Base-by-base conservation (phyloP, 2,797 vertebrate genomes). In the Choloepus didactylus region DNA sequence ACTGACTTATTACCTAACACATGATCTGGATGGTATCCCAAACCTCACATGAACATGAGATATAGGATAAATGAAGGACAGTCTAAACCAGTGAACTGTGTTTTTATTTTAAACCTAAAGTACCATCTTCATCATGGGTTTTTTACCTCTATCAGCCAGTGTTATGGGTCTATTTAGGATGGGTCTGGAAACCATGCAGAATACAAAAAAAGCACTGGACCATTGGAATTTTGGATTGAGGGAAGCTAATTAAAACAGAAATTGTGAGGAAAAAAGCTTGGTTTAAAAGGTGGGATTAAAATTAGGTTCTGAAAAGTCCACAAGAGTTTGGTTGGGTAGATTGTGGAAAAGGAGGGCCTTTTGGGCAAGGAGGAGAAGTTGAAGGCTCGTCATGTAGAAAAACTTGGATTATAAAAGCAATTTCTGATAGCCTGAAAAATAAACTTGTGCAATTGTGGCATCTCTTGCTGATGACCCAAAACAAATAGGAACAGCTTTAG, bases 1-100 rank as follows among this genome's bases (percentile, higher is more conserved):
- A 49, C 44, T 72, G 18, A 90, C 73, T 81, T 86, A 67, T 94
- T 95, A 95, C 80, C 51, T 60, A 59, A 85, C 75, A 60, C 14
- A 59, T 60, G 44, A 66, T 76, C 46, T 75, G 64, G n/a, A 29
- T 90, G 44, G 62, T 23, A 29, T 66, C 4, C 51, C 88, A 84
- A 80, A 81, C 9, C 2, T 31, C 18, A 69, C 15, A 3, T 89
- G 80, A 64, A 83, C 46, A 18, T n/a, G 73, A 89, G 46, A 70
- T 31, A 31, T 62, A 73, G 86, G 25, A 49, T 51, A 41, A 81
- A 44, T 88, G 92, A 91, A 89, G 31, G 56, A 23, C 56, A 75
- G 35, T 56, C 38, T 64, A 9, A 19, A 35, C 31, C 73, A 56
- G 31, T 49, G 51, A 89, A 83, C 80, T 56, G 0, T 35, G 7